Base-by-base conservation (phyloP, 2,888 invertebrate genomes). In the Drosophila niveifrons region DNA sequence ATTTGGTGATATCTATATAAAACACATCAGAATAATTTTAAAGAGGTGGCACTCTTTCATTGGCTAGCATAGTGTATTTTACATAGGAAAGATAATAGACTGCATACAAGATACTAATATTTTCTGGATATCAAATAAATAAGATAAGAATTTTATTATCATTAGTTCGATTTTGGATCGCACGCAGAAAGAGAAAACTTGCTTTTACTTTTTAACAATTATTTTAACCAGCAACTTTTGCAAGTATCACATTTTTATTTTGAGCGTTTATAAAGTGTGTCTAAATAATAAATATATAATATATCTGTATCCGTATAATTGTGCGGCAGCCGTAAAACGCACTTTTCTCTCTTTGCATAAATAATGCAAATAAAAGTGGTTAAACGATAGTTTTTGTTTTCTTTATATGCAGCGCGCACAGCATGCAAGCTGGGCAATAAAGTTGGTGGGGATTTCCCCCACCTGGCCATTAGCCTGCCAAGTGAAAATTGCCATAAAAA, bases 401-500 rank as follows among this genome's bases (percentile, higher is more conserved):
- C 9, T 29, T 46, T 15, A 88, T 79, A 62, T 75, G 66, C 56
- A 61, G 69, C 86, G 69, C 83, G 64, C 80, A 65, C 83, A 85
- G 82, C 85, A 76, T 82, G 85, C 53, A 13, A 56, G 65, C 73
- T 66, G 80, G 56, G 57, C 80, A 85, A 80, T 83, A 83, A 83
- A 88, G 88, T 77, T 77, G 66, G 46, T 39, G 47, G 65, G 78
- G 80, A 55, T 69, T 79, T 83, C 77, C 77, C 78, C 56, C 76
- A 46, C 46, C 17, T 15, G 17, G 46, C 46, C 59, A 53, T 52
- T 55, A 31, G 50, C n/a, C 39, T 36, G 29, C 23, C 78, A 62
- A 75, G 89, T 83, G 89, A 85, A 89, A 85, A 89, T 81, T 88
- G 89, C 81, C 75, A 87, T 87, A 83, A 88, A 88, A 88, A 71